These are phyloP conservation scores for Stichodactyla mertensii DNA, from an alignment of 64 coral and sea anemone genomes.

Conservation along the genomic window DNA sequence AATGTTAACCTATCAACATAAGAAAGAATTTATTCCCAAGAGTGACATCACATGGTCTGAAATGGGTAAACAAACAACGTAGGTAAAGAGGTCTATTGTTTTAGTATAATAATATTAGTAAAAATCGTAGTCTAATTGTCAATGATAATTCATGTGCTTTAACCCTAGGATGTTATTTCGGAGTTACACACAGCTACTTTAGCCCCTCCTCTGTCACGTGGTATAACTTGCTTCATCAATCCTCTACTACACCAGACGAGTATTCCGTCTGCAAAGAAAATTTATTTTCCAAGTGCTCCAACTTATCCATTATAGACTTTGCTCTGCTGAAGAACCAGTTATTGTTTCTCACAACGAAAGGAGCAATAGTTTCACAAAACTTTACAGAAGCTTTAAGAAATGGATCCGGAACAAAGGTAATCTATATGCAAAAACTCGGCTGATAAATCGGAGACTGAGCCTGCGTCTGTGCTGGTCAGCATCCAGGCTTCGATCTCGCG, in stretches of 20 bases:
- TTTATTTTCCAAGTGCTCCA: slow-evolving; percentile 21
- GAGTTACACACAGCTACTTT: slow-evolving; percentile 43
- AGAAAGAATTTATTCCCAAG: no score
- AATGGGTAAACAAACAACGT: no score
- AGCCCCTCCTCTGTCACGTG: slow-evolving; percentile 31
- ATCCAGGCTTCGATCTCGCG: no score
- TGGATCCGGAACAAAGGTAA: slow-evolving; percentile 41
- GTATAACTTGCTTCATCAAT: slow-evolving; percentile 52
- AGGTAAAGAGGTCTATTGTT: no score
- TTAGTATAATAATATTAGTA: no score
- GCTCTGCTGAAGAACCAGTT: slow-evolving; percentile 24
- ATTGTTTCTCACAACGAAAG: slow-evolving; percentile 46
- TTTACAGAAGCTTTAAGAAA: slow-evolving; percentile 16
- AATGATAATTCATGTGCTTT: neutral
- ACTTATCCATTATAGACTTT: slow-evolving; percentile 42
- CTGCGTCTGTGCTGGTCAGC: no score
- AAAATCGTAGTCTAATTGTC: no score
- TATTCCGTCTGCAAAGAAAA: slow-evolving; percentile 45
- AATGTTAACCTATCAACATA: no score
- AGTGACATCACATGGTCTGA: no score
- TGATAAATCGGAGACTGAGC: no score
- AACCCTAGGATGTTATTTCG: slow-evolving; percentile 35
- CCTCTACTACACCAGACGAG: slow-evolving; percentile 22
- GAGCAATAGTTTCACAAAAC: slow-evolving; percentile 20
- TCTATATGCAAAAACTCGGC: neutral